phyloP scores from a whole-genome alignment of 1,140 invertebrate genomes.

The Bombus difficillimus region DNA sequence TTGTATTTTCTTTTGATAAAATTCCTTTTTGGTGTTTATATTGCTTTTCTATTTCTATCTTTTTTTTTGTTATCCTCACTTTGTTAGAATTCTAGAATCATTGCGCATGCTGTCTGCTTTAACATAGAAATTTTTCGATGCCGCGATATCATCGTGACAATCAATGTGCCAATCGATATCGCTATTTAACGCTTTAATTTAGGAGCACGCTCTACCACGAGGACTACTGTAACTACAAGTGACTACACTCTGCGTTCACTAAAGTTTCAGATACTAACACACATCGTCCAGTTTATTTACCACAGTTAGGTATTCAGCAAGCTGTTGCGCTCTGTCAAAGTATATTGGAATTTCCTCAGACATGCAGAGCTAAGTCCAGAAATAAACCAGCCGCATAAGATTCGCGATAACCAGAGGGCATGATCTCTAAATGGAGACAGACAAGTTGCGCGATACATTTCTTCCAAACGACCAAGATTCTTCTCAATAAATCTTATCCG shows the following conservation, averaged over 20 bases:
- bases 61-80: too few relatives aligned
- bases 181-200: neutral
- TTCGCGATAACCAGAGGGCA: neutral
- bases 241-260: neutral
- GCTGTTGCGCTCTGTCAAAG: slow-evolving; percentile 42
- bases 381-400: slow-evolving; percentile 17
- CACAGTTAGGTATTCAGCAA: slow-evolving; percentile 23
- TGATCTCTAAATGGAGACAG: neutral
- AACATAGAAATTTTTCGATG: too few relatives aligned
- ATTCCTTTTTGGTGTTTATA: too few relatives aligned
- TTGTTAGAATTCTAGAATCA: too few relatives aligned
- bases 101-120: too few relatives aligned
- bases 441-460: too few relatives aligned
- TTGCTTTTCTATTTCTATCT: neutral
- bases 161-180: too few relatives aligned
- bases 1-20: too few relatives aligned
- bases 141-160: too few relatives aligned
- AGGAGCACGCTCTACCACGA: neutral
- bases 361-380: neutral
- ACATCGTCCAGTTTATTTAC: slow-evolving; percentile 42
- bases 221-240: neutral
- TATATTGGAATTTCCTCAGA: slow-evolving; percentile 9
- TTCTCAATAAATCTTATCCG: neutral
- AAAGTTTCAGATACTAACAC: slow-evolving; percentile 8
- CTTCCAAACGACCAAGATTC: neutral